Evolutionary conservation across 2,113 vertebrate species (phyloP).

Genomic region (Sylvia atricapilla): DNA sequence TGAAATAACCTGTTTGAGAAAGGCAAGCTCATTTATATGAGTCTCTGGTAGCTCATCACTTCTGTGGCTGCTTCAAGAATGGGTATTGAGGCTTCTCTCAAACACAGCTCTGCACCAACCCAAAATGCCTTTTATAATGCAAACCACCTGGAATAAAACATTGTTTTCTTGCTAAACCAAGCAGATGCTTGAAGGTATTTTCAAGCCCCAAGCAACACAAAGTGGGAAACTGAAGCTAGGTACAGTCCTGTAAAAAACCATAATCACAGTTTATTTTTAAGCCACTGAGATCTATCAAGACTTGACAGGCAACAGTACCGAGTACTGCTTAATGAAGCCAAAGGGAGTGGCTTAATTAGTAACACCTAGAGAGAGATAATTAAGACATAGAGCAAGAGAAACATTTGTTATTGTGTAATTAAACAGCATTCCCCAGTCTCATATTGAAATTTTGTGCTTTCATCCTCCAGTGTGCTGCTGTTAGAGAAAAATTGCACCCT

Average conservation of each 20-base stretch:
- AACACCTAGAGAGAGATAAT: neutral
- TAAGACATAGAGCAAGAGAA: neutral
- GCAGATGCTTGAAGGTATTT: neutral
- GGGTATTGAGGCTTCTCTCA: neutral
- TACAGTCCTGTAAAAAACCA: neutral
- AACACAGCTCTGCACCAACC: neutral
- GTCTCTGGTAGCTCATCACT: neutral
- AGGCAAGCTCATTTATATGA: neutral
- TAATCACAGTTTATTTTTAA: slow-evolving; percentile 12
- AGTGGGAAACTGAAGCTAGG: neutral
- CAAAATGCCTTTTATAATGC: neutral
- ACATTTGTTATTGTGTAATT: neutral
- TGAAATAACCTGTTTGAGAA: neutral
- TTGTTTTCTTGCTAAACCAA: neutral
- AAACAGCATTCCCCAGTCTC: neutral
- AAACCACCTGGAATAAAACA: neutral
- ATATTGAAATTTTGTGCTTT: neutral
- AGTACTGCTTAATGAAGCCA: neutral
- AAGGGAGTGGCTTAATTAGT: slow-evolving; percentile 18
- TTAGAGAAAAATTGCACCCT: neutral
- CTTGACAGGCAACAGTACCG: neutral
- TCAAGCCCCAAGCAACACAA: neutral
- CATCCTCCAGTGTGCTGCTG: neutral
- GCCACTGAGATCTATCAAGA: neutral
- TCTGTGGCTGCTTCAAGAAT: neutral